Base-by-base conservation (phyloP, 2,888 invertebrate species). In the Euclidia mi region DNA sequence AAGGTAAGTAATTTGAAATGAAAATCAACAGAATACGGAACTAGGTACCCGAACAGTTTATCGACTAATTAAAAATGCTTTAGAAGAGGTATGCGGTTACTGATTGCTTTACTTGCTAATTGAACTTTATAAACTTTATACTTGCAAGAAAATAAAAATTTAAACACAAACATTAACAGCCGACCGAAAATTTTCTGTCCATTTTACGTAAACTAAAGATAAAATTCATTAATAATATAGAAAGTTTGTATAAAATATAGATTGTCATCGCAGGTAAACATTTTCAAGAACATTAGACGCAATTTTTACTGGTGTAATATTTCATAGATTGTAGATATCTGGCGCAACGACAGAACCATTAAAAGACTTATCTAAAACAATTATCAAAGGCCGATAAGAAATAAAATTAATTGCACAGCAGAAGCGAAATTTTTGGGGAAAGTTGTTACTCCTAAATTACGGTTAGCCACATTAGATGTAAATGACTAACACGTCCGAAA, bases 401-500 rank as follows among this genome's bases (percentile, higher is more conserved):
- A 58, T 65, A 44, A 73, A 71, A 75, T 61, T 71, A 75, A 75
- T 73, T 59, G 48, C 57, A 47, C 32, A 56, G 51, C 59, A 25
- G 12, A 58, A 53, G 38, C 56, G 63, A 49, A 60, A 61, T 71
- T 65, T 73, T 73, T 65, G 59, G 60, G 34, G 47, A 51, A 73
- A 64, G 51, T 58, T 65, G 58, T 69, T 69, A 47, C 59, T 44
- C 52, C 64, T 64, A 72, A 72, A 72, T 74, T 69, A 66, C 70
- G 76, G 72, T 69, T 58, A 59, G 61, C 62, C 72, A 73, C 78
- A 81, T 83, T 81, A 77, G 75, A 86, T 87, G 87, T 89, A 91
- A 92, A 91, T 86, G 87, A 84, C 87, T 85, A 85, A 90, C 90
- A 88, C 87, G 87, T 87, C 84, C 87, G 76, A 88, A 86, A 89